A percentile compares a stretch with the other conserved stretches of the same genome.
Conservation (phyloP, 2,888 invertebrate genomes). For the Horisme vitalbata region DNA sequence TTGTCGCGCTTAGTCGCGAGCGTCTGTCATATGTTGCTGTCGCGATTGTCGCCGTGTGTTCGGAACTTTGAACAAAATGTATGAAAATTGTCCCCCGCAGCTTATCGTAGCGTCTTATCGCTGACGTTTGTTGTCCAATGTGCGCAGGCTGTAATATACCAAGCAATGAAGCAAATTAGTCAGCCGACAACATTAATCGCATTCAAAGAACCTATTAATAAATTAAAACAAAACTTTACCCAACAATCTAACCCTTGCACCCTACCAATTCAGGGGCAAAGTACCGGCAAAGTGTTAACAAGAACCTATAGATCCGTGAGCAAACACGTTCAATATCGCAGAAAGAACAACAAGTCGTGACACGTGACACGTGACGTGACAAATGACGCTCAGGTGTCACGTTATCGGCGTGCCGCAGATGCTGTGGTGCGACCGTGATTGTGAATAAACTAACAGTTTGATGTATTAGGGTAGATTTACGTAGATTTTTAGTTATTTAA, state of each 20-base stretch:
- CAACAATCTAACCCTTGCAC: conserved; percentile 27
- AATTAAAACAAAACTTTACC: conserved; percentile 7
- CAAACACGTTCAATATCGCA: conserved; percentile 58
- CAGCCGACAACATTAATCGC: conserved; percentile 7
- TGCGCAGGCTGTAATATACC: no score
- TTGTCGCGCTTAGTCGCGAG: no score
- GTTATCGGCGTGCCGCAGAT: conserved; percentile 48
- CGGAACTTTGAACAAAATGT: no score
- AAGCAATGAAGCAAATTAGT: neutral
- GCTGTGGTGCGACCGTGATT: conserved; percentile 26
- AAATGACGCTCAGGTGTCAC: conserved; percentile 77
- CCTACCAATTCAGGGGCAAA: conserved; percentile 58
- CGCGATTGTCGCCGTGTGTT: no score
- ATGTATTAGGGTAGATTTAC: neutral
- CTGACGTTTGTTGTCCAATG: no score
- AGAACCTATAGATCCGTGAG: conserved; percentile 47
- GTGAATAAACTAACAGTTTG: conserved; percentile 14
- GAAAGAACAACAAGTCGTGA: conserved; percentile 47
- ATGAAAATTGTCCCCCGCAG: no score
- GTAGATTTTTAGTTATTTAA: neutral
- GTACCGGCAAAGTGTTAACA: conserved; percentile 46
- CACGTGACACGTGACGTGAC: conserved; percentile 53
- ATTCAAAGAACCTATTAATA: conserved; percentile 15
- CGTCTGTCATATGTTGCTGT: no score
- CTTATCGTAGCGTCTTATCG: no score